Evolutionary conservation across 2,888 invertebrate genomes (phyloP).

Genomic region (Serrognathus titanus): DNA sequence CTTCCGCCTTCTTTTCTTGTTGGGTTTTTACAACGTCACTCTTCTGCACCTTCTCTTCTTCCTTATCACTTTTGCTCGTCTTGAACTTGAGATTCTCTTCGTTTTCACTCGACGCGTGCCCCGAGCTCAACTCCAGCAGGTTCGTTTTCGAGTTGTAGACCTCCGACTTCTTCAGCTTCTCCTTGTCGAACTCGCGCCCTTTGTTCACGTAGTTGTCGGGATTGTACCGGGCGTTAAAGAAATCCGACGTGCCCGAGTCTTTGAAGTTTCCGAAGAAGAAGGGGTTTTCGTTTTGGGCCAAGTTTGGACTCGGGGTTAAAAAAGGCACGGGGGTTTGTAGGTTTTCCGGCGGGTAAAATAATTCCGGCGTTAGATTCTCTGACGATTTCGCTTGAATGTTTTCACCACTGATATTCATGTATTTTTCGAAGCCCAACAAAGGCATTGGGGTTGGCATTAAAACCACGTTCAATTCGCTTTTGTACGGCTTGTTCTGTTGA

Average conservation of each 20-base stretch:
- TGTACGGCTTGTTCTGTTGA: conserved; percentile 37
- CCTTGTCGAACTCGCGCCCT: conserved; percentile 6
- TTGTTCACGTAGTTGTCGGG: conserved; percentile 34
- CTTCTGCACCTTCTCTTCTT: conserved; percentile 19
- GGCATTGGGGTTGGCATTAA: conserved; percentile 50
- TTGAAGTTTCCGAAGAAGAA: conserved; percentile 37
- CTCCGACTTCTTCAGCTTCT: conserved; percentile 19
- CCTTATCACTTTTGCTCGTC: conserved; percentile 22
- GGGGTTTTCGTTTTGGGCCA: conserved; percentile 31
- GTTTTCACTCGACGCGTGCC: conserved; percentile 37
- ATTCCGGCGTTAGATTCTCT: conserved; percentile 11
- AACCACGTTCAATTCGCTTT: conserved; percentile 47
- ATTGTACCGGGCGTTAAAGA: conserved; percentile 39
- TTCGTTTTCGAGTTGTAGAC: conserved; percentile 27
- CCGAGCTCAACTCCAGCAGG: conserved; percentile 20
- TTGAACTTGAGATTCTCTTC: conserved; percentile 41
- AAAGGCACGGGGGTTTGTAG: conserved; percentile 4
- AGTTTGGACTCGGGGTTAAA: conserved; percentile 3
- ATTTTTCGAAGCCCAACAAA: conserved; percentile 47
- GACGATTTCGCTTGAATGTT: conserved; percentile 30
- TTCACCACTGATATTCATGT: conserved; percentile 44
- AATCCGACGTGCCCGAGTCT: conserved; percentile 34
- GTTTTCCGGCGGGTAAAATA: conserved; percentile 7
- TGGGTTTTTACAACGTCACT: conserved; percentile 1
- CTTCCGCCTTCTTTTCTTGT: conserved; percentile 14